Evolutionary conservation across 2,888 invertebrate species (phyloP), one percentile per base, ranked within the genome.

Genomic region (Limnephilus lunatus): DNA sequence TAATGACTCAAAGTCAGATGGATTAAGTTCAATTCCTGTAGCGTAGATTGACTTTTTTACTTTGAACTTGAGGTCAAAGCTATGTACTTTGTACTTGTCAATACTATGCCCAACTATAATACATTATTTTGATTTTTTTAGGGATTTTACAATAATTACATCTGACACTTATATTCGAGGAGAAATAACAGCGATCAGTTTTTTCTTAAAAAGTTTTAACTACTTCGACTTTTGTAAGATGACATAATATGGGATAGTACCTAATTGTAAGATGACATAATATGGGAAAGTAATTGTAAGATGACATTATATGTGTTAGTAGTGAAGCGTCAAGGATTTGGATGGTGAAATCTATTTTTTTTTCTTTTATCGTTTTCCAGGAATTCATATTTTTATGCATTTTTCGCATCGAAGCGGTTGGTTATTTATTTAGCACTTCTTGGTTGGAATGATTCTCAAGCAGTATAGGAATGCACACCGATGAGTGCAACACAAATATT

Each of bases 401-500:
- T 68, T 68, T 68, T 68, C 68, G 7, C 68, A 25, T 25, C n/a
- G 68, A 68, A 68, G 68, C 25, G 25, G n/a, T 68, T 68, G 7
- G 25, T 68, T 68, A 25, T 68, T 68, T 68, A 68, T 68, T 68
- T 68, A 68, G 68, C 68, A 68, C 68, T 68, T 25, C 68, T 68
- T 68, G 25, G 68, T 19, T 68, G 7, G 68, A n/a, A 68, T 68
- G 68, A 68, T 68, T 68, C 68, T 68, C 68, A n/a, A 68, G 68
- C 68, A 68, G 68, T 68, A 68, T 68, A 4, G 32, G 25, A 32
- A 83, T 83, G 30, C 32, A 83, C 82, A 83, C 30, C 82, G 82
- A 25, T 30, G 32, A 83, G 82, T 83, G 82, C 82, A 83, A 25
- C 25, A 83, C 82, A 83, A 83, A 83, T 31, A 83, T 35, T 83